These are phyloP conservation scores for Mastomys coucha DNA, from an alignment of 2,113 vertebrate species.

Conservation along the genomic window DNA sequence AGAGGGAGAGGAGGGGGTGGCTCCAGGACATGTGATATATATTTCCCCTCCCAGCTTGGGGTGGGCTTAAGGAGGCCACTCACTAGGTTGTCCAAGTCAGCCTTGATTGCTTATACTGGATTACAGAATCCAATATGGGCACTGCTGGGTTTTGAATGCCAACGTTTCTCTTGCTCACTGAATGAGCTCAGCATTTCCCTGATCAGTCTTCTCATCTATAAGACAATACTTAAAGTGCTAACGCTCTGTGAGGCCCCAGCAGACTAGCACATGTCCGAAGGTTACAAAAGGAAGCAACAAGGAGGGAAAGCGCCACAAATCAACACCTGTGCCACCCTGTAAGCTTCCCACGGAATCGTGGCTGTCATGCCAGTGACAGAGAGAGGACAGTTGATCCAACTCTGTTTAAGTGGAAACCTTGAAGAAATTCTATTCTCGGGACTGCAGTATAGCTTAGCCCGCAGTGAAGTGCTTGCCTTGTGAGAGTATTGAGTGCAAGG, in stretches of 20 bases:
- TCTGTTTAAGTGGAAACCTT: not conserved
- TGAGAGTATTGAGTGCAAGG: no score
- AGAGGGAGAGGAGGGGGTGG: not conserved
- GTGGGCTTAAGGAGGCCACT: not conserved
- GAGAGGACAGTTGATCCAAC: not conserved
- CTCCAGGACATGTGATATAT: no score
- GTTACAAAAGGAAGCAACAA: not conserved
- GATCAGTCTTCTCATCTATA: not conserved
- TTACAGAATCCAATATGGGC: not conserved
- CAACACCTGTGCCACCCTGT: not conserved
- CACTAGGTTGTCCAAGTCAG: not conserved
- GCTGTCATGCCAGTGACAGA: not conserved
- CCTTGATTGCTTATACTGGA: not conserved
- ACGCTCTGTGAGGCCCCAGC: not conserved
- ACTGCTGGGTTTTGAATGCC: not conserved
- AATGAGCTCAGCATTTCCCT: not conserved
- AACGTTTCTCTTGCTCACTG: not conserved
- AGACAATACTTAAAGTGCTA: not conserved
- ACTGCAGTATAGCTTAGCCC: no score
- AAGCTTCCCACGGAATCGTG: not conserved
- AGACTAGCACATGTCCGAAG: not conserved
- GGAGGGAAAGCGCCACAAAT: not conserved
- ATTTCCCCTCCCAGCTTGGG: not conserved
- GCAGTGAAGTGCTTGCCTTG: not conserved
- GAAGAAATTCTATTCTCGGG: not conserved